phyloP scores from a whole-genome alignment of 2,113 vertebrate genomes.

The Lichenostomus cassidix region DNA sequence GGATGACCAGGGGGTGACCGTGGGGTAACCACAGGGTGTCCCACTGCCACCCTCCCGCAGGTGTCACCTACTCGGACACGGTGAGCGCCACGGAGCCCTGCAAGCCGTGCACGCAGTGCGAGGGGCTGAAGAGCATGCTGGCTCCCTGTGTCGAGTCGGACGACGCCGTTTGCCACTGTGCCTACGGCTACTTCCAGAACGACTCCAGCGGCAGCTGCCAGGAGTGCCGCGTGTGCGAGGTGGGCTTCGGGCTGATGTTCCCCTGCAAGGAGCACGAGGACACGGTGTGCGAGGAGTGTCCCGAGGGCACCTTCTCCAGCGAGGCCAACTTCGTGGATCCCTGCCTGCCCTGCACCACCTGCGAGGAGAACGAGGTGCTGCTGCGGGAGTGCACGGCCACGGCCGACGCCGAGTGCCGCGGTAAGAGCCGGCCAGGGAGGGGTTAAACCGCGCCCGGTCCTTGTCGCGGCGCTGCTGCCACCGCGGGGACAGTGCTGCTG shows the following conservation, averaged over 20 bases:
- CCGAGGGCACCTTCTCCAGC: conserved; percentile 87
- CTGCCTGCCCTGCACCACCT: conserved; percentile 93
- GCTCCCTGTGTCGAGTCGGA: conserved; percentile 96
- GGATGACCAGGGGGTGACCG: too few relatives aligned
- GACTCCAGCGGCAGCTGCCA: conserved; percentile 66
- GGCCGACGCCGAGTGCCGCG: conserved; percentile 81
- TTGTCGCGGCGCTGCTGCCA: too few relatives aligned
- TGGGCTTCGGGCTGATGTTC: conserved; percentile 81
- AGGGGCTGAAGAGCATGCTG: conserved; percentile 87
- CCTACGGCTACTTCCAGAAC: conserved; percentile 85
- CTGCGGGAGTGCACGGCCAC: conserved; percentile 78
- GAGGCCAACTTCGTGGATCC: conserved; percentile 92
- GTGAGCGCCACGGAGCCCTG: conserved; percentile 88
- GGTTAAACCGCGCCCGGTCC: too few relatives aligned
- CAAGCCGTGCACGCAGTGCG: conserved; percentile 83
- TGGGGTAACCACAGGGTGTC: too few relatives aligned
- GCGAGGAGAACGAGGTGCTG: conserved; percentile 83
- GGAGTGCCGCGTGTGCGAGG: conserved; percentile 82
- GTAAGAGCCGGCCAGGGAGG: conserved; percentile 52
- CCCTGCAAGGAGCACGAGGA: conserved; percentile 81
- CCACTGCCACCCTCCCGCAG: conserved; percentile 26
- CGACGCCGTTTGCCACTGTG: conserved; percentile 87
- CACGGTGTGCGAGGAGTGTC: conserved; percentile 89
- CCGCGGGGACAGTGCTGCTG: too few relatives aligned
- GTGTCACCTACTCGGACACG: conserved; percentile 89